These are phyloP conservation scores for Polypedilum pembai DNA, from an alignment of 1,140 invertebrate genomes.

Conservation along the genomic window DNA sequence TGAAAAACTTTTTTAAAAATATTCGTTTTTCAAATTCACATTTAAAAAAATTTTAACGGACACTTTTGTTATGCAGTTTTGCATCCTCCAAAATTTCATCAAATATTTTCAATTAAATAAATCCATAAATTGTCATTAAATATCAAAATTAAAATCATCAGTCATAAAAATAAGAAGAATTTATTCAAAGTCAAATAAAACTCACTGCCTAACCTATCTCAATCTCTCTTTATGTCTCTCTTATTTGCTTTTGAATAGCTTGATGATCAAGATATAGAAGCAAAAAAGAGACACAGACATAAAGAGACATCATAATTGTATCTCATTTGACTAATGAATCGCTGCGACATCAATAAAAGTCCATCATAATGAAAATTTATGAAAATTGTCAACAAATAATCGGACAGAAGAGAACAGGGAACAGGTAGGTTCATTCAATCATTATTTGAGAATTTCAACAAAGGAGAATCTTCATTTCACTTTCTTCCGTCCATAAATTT, in stretches of 20 bases:
- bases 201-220: background rate
- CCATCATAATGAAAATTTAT: constrained; percentile 23
- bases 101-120: too few species aligned
- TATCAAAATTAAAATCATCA: too few species aligned
- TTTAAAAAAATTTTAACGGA: too few species aligned
- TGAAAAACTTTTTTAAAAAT: too few species aligned
- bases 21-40: too few species aligned
- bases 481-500: constrained; percentile 1
- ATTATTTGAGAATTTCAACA: background rate
- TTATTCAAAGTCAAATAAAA: background rate
- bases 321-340: constrained; percentile 23
- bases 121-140: too few species aligned
- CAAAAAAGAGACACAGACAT: background rate
- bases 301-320: constrained; percentile 26
- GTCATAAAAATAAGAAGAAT: too few species aligned
- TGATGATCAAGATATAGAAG: background rate
- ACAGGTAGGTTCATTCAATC: constrained; percentile 10
- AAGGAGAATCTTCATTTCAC: background rate
- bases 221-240: background rate
- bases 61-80: too few species aligned
- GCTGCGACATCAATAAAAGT: constrained; percentile 17
- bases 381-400: constrained; percentile 13
- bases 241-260: background rate
- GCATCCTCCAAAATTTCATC: too few species aligned
- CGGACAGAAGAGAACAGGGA: background rate